Conservation (phyloP, 2,888 invertebrate genomes). For the Rotaria macrura region DNA sequence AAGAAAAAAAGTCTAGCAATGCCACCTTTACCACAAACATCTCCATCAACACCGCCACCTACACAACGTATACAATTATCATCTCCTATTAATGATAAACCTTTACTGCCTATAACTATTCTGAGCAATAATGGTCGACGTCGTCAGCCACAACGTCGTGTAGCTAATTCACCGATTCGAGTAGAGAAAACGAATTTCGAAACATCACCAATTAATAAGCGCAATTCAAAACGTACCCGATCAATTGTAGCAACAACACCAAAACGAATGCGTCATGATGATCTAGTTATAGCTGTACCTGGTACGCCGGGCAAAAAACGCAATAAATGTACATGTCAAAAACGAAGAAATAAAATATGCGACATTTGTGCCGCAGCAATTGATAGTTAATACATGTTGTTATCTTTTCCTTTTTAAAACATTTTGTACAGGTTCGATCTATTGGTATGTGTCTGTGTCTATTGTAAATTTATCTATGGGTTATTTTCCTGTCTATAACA, state of each 20-base stretch:
- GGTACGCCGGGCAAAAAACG: not conserved
- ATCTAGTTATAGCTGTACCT: not conserved
- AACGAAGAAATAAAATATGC: not conserved
- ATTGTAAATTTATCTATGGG: not conserved
- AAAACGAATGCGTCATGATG: not conserved
- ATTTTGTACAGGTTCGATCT: not conserved
- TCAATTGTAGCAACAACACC: not conserved
- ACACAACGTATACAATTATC: not conserved
- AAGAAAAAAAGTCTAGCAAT: not conserved
- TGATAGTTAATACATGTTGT: not conserved
- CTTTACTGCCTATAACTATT: not conserved
- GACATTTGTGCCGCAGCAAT: not conserved
- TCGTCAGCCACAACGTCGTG: not conserved
- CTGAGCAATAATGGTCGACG: not conserved
- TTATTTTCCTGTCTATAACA: not conserved
- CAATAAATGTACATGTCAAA: not conserved
- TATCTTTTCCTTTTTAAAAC: not conserved
- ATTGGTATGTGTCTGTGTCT: not conserved
- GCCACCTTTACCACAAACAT: not conserved
- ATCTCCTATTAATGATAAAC: not conserved
- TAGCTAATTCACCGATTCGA: not conserved
- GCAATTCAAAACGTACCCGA: not conserved
- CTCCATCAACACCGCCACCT: not conserved
- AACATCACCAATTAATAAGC: not conserved
- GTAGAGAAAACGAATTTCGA: not conserved